These are phyloP conservation scores for Pipistrellus pygmaeus DNA, from an alignment of 2,797 vertebrate genomes.

Conservation along the genomic window DNA sequence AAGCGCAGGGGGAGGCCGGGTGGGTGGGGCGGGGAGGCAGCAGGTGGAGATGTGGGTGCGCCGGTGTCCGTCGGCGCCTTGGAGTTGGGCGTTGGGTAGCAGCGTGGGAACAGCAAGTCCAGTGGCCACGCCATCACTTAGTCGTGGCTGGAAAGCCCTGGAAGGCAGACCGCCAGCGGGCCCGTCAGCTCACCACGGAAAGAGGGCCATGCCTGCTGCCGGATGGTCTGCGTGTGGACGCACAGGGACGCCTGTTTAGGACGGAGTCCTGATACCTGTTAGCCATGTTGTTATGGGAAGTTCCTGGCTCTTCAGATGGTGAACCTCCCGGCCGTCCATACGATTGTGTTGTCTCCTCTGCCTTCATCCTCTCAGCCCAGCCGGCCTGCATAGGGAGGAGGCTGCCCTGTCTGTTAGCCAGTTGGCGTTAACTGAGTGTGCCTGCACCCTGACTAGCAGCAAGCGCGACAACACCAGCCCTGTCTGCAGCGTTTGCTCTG, in stretches of 20 bases:
- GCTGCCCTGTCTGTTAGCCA: rapidly evolving
- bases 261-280: no score
- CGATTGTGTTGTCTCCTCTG: not conserved
- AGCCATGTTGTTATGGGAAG: no score
- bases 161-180: not conserved
- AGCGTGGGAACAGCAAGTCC: not conserved
- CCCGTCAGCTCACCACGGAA: not conserved
- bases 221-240: not conserved
- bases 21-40: not conserved
- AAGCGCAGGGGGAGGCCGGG: not conserved
- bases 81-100: not conserved
- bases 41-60: not conserved
- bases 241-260: rapidly evolving
- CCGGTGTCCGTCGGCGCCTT: not conserved
- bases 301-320: not conserved
- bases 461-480: not conserved
- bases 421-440: rapidly evolving
- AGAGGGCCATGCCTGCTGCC: not conserved
- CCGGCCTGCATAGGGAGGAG: not conserved
- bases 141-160: not conserved
- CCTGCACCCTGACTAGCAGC: rapidly evolving
- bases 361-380: not conserved
- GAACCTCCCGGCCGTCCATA: not conserved
- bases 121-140: rapidly evolving
- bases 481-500: not conserved